Evolutionary conservation across 2,113 vertebrate genomes (phyloP).

Genomic region (Columba janthina): DNA sequence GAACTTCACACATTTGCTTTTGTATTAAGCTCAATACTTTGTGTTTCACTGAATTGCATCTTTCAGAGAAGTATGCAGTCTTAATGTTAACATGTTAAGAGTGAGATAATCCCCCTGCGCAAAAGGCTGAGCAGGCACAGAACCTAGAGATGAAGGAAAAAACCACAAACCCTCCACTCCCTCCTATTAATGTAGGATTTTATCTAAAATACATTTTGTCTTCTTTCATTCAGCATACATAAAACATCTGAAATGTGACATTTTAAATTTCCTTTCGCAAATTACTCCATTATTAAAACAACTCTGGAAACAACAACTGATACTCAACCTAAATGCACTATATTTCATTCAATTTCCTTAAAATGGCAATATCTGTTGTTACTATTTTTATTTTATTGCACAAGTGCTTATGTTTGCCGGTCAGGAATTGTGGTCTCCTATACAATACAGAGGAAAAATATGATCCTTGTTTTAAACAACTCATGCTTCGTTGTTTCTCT

Average conservation of each 20-base stretch:
- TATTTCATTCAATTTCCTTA: background rate
- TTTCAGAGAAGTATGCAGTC: background rate
- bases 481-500: background rate
- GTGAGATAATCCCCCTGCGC: background rate
- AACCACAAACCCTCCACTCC: background rate
- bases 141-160: background rate
- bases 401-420: background rate
- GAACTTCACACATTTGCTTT: background rate
- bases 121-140: background rate
- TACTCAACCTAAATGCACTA: background rate
- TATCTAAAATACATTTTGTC: background rate
- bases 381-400: background rate
- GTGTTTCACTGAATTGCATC: background rate
- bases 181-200: background rate
- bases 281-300: background rate
- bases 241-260: background rate
- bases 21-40: background rate
- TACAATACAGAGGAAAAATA: background rate
- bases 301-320: background rate
- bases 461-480: background rate
- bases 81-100: background rate
- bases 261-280: background rate
- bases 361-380: background rate
- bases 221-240: background rate
- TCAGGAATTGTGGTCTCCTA: background rate